Evolutionary conservation across 2,797 vertebrate genomes (phyloP).

Genomic region (Myiothlypis coronata): DNA sequence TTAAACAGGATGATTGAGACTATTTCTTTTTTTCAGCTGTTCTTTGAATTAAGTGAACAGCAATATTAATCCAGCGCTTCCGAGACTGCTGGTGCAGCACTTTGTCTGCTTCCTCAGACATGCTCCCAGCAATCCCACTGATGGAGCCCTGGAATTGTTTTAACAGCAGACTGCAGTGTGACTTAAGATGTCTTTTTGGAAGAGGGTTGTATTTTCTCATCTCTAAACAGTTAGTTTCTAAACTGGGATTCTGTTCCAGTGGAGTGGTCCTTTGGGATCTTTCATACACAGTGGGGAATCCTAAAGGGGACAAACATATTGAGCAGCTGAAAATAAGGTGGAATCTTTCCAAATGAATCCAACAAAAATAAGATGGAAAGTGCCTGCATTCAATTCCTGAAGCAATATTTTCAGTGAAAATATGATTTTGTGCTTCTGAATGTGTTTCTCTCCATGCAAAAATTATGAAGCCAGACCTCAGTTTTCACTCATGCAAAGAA

Average conservation of each 20-base stretch:
- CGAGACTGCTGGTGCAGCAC: conserved; percentile 33
- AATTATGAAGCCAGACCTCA: neutral
- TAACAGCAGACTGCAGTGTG: conserved; percentile 25
- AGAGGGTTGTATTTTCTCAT: neutral
- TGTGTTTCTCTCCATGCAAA: neutral
- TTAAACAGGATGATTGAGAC: neutral
- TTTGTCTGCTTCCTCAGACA: conserved; percentile 46
- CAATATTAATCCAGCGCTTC: conserved; percentile 15
- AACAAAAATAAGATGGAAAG: neutral
- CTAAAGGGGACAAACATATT: neutral
- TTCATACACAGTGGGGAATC: neutral
- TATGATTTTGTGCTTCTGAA: neutral
- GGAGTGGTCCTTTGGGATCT: neutral
- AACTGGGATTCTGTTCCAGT: neutral
- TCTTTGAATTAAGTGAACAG: conserved; percentile 43
- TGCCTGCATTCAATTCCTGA: neutral
- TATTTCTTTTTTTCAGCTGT: conserved; percentile 28
- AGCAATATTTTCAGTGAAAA: neutral
- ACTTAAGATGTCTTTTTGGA: conserved; percentile 12
- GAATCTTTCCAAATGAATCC: neutral
- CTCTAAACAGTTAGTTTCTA: conserved; percentile 1
- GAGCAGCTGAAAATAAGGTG: neutral
- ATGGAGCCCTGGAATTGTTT: conserved; percentile 36
- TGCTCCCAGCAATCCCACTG: neutral
- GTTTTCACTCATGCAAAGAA: neutral